phyloP scores from a whole-genome alignment of 1,140 invertebrate species.

The Solenopsis invicta region DNA sequence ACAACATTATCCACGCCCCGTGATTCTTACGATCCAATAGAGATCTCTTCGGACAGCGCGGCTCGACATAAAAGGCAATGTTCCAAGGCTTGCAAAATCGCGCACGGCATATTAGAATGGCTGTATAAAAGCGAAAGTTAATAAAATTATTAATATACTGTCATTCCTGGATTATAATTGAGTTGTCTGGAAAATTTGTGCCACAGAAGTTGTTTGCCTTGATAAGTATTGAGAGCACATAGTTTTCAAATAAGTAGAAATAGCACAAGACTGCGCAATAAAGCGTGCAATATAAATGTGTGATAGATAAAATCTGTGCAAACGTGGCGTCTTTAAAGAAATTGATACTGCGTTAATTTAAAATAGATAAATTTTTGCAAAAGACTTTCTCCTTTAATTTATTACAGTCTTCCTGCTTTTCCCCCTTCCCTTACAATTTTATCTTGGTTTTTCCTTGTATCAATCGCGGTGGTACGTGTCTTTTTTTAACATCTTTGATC shows the following conservation, averaged over 20 bases:
- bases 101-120: not conserved
- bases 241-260: not conserved
- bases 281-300: not conserved
- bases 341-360: not conserved
- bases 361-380: not conserved
- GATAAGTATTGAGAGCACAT: not conserved
- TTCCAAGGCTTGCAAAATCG: conserved; percentile 11
- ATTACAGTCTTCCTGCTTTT: not conserved
- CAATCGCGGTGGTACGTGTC: not conserved
- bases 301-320: not conserved
- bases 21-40: conserved; percentile 26
- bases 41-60: not conserved
- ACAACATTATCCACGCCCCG: conserved; percentile 7
- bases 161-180: not conserved
- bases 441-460: not conserved
- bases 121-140: not conserved
- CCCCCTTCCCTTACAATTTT: not conserved
- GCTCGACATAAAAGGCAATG: not conserved
- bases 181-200: not conserved
- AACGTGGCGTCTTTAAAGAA: not conserved
- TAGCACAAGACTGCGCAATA: not conserved
- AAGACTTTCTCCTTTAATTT: conserved; percentile 1
- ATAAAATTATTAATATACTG: not conserved
- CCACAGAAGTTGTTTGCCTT: not conserved
- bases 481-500: conserved; percentile 21